phyloP scores from a whole-genome alignment of 2,113 vertebrate species.

The Pheucticus melanocephalus region DNA sequence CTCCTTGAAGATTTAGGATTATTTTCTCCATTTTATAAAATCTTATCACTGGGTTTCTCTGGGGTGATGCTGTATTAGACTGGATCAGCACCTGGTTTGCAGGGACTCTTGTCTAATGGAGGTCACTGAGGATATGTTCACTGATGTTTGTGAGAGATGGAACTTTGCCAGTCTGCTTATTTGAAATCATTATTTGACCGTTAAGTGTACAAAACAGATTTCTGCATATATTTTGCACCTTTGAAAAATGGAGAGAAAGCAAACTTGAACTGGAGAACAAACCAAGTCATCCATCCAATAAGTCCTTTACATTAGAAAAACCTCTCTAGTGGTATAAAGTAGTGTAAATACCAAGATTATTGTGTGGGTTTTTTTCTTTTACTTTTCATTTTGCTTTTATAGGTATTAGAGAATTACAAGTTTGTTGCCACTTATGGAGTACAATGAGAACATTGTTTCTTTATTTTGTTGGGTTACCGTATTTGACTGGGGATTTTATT shows the following conservation, averaged over 20 bases:
- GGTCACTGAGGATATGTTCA: not conserved
- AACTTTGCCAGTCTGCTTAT: not conserved
- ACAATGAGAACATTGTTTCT: not conserved
- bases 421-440: not conserved
- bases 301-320: not conserved
- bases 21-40: not conserved
- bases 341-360: not conserved
- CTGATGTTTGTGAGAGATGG: not conserved
- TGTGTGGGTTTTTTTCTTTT: accelerated
- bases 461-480: not conserved
- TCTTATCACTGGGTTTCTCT: not conserved
- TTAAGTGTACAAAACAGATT: not conserved
- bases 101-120: not conserved
- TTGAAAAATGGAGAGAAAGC: not conserved
- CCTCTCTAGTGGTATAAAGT: not conserved
- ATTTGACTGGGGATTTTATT: not conserved
- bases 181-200: not conserved
- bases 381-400: not conserved
- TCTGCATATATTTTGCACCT: not conserved
- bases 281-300: not conserved
- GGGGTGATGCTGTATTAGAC: not conserved
- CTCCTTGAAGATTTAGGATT: not conserved
- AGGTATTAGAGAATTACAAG: not conserved
- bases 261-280: not conserved
- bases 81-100: not conserved